A percentile compares a stretch with the other conserved stretches of the same genome.
Conservation (phyloP, 2,113 vertebrate genomes). For the Pedionomus torquatus region DNA sequence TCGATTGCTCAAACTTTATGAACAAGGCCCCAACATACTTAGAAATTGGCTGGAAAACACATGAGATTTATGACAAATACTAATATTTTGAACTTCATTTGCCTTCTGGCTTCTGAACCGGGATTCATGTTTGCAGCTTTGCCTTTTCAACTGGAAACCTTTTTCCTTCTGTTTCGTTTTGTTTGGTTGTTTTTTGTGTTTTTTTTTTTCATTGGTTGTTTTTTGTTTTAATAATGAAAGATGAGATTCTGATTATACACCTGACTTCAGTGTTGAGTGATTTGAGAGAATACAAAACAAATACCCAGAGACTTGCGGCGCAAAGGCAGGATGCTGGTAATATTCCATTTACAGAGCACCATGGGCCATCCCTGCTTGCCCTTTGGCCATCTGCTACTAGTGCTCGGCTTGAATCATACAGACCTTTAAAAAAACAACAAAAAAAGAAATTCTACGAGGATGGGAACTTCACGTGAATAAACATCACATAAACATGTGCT, state of each 20-base stretch:
- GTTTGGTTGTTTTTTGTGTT: background rate
- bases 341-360: conserved; percentile 43
- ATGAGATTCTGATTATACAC: background rate
- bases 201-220: background rate
- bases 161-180: background rate
- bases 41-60: background rate
- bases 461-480: background rate
- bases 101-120: background rate
- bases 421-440: background rate
- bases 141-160: background rate
- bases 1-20: background rate
- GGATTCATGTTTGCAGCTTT: background rate
- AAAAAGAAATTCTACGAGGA: background rate
- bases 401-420: background rate
- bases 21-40: background rate
- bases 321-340: conserved; percentile 16
- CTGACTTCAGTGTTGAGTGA: background rate
- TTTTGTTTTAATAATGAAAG: conserved; percentile 21
- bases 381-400: conserved; percentile 52
- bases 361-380: conserved; percentile 14
- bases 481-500: background rate
- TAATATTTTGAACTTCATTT: conserved; percentile 14
- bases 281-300: conserved; percentile 9
- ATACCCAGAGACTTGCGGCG: background rate
- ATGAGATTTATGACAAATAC: conserved; percentile 16